Percentiles rank a stretch among this genome's conserved stretches.
These are phyloP conservation scores for Sepioteuthis lessoniana DNA, from an alignment of 2,888 invertebrate species.

Conservation along the genomic window DNA sequence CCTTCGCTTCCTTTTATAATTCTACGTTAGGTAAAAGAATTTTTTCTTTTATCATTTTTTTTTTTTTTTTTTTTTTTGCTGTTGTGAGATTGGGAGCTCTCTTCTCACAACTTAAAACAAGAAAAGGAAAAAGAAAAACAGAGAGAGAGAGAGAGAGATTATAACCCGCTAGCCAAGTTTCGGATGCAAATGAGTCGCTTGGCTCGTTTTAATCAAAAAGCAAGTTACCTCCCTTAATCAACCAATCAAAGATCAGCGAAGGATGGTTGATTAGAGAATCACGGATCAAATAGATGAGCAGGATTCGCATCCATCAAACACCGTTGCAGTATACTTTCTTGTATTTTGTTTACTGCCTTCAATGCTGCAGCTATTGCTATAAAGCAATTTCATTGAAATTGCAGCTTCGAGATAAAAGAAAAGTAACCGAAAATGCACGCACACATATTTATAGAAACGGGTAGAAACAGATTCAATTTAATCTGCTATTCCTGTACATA, in stretches of 20 bases:
- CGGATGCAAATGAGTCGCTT: background rate
- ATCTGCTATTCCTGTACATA: too few species aligned
- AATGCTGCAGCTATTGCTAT: background rate
- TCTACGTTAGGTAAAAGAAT: background rate
- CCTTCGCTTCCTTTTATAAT: background rate
- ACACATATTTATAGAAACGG: too few species aligned
- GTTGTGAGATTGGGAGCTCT: too few species aligned
- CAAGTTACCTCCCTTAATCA: background rate
- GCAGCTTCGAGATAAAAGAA: background rate
- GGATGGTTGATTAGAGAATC: background rate
- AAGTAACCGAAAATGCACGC: background rate
- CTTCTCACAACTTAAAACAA: background rate
- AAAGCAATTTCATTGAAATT: background rate
- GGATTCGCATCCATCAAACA: background rate
- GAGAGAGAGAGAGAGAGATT: too few species aligned
- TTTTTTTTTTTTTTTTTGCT: background rate
- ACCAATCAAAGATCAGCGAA: background rate
- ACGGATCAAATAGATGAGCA: background rate
- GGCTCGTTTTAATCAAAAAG: background rate
- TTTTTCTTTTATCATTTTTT: background rate
- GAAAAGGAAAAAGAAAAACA: background rate
- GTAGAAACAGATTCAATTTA: too few species aligned
- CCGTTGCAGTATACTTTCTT: background rate
- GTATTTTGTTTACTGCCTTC: background rate
- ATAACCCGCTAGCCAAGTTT: too few species aligned